A percentile compares a stretch with the other conserved stretches of the same genome.
phyloP scores from a whole-genome alignment of 2,797 vertebrate species.

The Enteromius treurensis region DNA sequence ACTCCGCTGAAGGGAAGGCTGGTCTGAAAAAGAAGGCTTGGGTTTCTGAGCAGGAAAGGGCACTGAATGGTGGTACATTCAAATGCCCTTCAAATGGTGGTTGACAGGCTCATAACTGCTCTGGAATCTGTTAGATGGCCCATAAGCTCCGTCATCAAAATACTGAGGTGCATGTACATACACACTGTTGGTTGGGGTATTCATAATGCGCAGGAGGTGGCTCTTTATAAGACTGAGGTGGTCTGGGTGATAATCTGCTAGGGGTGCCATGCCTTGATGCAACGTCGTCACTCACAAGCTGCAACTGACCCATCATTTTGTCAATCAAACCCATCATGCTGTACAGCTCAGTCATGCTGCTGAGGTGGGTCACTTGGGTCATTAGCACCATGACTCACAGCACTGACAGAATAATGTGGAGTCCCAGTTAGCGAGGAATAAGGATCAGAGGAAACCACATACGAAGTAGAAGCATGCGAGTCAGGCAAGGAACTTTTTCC shows the following conservation, averaged over 20 bases:
- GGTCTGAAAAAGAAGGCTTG: background rate
- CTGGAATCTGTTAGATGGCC: background rate
- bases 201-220: background rate
- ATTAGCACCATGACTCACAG: too few species aligned
- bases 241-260: background rate
- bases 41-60: background rate
- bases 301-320: background rate
- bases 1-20: background rate
- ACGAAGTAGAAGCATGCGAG: too few species aligned
- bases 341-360: too few species aligned
- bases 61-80: background rate
- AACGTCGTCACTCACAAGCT: background rate
- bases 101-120: background rate
- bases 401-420: too few species aligned
- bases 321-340: background rate
- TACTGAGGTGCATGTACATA: background rate
- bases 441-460: too few species aligned
- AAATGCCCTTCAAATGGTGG: rapidly evolving
- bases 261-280: background rate
- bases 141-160: background rate
- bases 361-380: too few species aligned
- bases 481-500: too few species aligned
- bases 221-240: background rate
- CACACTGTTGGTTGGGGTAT: background rate
- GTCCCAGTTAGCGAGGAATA: too few species aligned